Evolutionary conservation across 2,113 vertebrate species (phyloP), one percentile per base, ranked within the genome.

Genomic region (Chaenocephalus aceratus): DNA sequence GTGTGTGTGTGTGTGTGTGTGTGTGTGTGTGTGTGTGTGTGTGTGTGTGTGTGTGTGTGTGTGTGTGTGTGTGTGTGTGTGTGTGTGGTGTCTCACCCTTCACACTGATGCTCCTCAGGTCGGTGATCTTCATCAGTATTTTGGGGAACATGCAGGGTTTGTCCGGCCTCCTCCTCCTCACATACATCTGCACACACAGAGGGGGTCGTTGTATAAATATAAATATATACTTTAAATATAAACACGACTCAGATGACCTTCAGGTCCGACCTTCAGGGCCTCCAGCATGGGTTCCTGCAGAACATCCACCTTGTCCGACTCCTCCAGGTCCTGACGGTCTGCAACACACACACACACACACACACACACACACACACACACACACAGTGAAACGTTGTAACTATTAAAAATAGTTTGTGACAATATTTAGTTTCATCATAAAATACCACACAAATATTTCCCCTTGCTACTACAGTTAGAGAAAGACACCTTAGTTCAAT

Each of bases 51-150:
- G 30, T 30, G 30, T 30, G 30, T 30, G 30, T 21, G 8, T 54
- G 49, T 54, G 53, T 54, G 53, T 54, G 53, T 54, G 52, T 54
- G 52, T 10, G 26, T 26, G 44, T 48, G 36, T 61, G 44, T 45
- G 53, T 51, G 74, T 52, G 18, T 46, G 48, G 44, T 9, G 10
- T 82, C 84, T 91, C 48, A 95, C 94, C 94, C 88, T 94, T 94
- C 63, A 94, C 94, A 65, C 94, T 94, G 88, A 94, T 95, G 87
- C 94, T 94, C 69, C 94, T 83, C 30, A 95, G 94, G 79, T 95
- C 94, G 7, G 94, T 95, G 21, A 95, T 95, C 92, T 95, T 95
- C 94, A 95, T 95, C 84, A 95, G 91, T 81, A 95, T 95, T 79
- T 95, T 95, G 67, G 94, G 94, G 82, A 95, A 94, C 94, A 95